Evolutionary conservation across 35 echinoderm and acorn worm species (phyloP).

Genomic region (Apostichopus parvimensis): DNA sequence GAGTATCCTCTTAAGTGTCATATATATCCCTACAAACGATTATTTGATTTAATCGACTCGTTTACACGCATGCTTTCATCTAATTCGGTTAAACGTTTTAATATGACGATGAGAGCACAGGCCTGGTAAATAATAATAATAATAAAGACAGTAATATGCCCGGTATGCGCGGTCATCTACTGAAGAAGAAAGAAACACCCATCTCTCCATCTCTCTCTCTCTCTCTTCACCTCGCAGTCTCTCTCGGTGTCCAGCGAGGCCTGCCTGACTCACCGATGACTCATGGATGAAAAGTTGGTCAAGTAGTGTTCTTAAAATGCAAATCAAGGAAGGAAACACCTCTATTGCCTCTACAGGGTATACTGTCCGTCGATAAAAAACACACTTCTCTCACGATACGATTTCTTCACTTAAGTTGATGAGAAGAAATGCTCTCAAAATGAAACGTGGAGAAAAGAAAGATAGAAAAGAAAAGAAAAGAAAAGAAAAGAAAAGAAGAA

Average conservation of each 20-base stretch:
- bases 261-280: not conserved
- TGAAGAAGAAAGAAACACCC: not conserved
- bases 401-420: not conserved
- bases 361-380: not conserved
- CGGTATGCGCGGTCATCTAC: not conserved
- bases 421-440: not conserved
- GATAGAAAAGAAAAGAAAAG: not conserved
- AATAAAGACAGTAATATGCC: too few species aligned
- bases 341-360: constrained; percentile 1
- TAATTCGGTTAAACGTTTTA: too few species aligned
- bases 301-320: not conserved
- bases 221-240: not conserved
- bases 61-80: too few species aligned
- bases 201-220: too few species aligned
- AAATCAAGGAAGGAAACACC: not conserved
- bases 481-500: not conserved
- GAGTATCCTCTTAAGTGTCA: too few species aligned
- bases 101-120: too few species aligned
- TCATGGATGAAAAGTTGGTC: not conserved
- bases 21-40: too few species aligned
- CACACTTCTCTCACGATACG: not conserved
- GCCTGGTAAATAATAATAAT: too few species aligned
- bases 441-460: not conserved
- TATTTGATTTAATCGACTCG: too few species aligned
- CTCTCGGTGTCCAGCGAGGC: constrained; percentile 2